These are phyloP conservation scores for Aplocera efformata DNA, from an alignment of 2,888 invertebrate genomes.

Conservation along the genomic window DNA sequence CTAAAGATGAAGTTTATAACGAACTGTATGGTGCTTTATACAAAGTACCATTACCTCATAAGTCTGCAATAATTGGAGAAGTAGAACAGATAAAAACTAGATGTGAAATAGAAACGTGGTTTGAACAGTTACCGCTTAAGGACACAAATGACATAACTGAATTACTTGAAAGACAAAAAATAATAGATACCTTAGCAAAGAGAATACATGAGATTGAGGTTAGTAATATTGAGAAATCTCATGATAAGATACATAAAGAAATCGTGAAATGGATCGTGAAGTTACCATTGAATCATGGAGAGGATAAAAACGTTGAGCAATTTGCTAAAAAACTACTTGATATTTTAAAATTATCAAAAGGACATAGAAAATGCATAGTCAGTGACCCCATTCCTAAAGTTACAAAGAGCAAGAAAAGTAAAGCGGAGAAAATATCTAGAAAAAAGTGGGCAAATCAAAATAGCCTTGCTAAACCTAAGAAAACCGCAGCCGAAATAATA, in stretches of 20 bases:
- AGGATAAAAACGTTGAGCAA: slow-evolving; percentile 31
- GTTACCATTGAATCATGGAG: slow-evolving; percentile 39
- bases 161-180: slow-evolving; percentile 45
- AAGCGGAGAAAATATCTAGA: slow-evolving; percentile 28
- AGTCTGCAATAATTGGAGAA: slow-evolving; percentile 41
- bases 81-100: slow-evolving; percentile 56
- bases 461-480: slow-evolving; percentile 20
- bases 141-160: slow-evolving; percentile 33
- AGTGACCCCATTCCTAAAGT: slow-evolving; percentile 14
- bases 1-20: slow-evolving; percentile 48
- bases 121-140: slow-evolving; percentile 45
- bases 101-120: slow-evolving; percentile 55
- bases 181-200: slow-evolving; percentile 46
- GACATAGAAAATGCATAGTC: slow-evolving; percentile 40
- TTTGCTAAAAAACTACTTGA: slow-evolving; percentile 39
- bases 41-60: slow-evolving; percentile 48
- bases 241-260: slow-evolving; percentile 46
- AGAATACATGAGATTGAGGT: slow-evolving; percentile 51
- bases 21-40: slow-evolving; percentile 49
- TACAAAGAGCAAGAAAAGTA: slow-evolving; percentile 13
- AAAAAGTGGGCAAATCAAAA: slow-evolving; percentile 22
- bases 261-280: slow-evolving; percentile 48
- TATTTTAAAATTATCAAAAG: slow-evolving; percentile 39
- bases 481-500: slow-evolving; percentile 47
- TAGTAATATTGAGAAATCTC: slow-evolving; percentile 22